Percentiles rank a stretch among this genome's conserved stretches.
These are phyloP conservation scores for Hormiphora californensis DNA, from an alignment of 37 sponge, comb jelly and placozoan genomes.

Conservation along the genomic window DNA sequence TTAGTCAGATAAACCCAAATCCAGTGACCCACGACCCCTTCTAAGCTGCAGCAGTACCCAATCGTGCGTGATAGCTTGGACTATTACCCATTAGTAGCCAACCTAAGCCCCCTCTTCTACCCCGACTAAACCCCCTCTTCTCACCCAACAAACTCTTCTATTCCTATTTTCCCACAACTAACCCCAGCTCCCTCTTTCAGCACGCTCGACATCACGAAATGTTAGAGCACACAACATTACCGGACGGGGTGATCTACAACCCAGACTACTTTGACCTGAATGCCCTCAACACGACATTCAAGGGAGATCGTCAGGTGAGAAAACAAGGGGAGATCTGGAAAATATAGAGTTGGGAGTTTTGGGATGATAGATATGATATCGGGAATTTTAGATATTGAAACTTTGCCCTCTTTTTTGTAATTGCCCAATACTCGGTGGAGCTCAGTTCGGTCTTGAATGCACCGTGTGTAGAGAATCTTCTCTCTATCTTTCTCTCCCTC, in stretches of 20 bases:
- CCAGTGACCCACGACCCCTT: too few relatives aligned
- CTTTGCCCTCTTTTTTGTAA: too few relatives aligned
- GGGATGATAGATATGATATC: not conserved
- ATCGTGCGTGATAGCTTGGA: too few relatives aligned
- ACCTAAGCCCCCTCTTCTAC: not conserved
- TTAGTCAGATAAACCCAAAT: too few relatives aligned
- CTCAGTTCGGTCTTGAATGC: too few relatives aligned
- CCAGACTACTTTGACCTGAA: slow-evolving; percentile 43
- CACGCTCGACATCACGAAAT: slow-evolving; percentile 44
- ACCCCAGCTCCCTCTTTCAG: not conserved
- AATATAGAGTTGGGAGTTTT: not conserved
- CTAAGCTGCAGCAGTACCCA: too few relatives aligned
- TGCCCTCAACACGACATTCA: slow-evolving; percentile 48
- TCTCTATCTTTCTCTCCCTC: too few relatives aligned
- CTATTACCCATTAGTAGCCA: too few relatives aligned
- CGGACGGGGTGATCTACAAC: slow-evolving; percentile 4
- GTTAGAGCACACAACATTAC: slow-evolving; percentile 45
- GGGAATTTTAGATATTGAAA: too few relatives aligned
- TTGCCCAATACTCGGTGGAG: too few relatives aligned
- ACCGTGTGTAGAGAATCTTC: too few relatives aligned
- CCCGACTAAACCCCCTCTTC: not conserved
- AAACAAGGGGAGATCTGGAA: not conserved
- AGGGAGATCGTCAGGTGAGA: slow-evolving; percentile 51
- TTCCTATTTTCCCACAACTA: not conserved
- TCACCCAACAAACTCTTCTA: not conserved